Base-by-base conservation (phyloP, 2,888 invertebrate genomes). In the Tyria jacobaeae region DNA sequence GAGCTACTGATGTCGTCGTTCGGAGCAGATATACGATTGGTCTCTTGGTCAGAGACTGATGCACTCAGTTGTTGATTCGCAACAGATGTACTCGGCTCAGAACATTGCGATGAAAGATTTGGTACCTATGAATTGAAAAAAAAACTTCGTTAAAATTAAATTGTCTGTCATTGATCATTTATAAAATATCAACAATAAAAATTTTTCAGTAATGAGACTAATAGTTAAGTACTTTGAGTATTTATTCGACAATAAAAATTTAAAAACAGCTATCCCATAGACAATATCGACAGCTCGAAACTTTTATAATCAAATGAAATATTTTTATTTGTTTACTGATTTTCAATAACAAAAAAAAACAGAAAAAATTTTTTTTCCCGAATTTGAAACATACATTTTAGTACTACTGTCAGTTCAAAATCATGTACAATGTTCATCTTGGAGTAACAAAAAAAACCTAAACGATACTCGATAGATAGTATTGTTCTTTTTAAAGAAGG, bases 21-120 rank as follows among this genome's bases (percentile, higher is more conserved):
- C 25, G 35, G 25, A 53, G 53, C 53, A 53, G 53, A 35, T 35
- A 51, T 51, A 51, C 51, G 31, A 51, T 35, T 51, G 51, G 51
- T 35, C 51, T 51, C 51, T 51, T 51, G 51, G 51, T 51, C 51
- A 51, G 51, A 51, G 51, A 51, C 51, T 51, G 51, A 51, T 51
- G 53, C 25, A 53, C 53, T 53, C 35, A n/a, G 53, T 35, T 53
- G 53, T 53, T 53, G 21, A 35, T 53, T 35, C 24, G 53, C 37
- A 35, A 24, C 34, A 53, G 35, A 35, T 53, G 53, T 53, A 53
- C 35, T 53, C 37, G 53, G 53, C 51, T 51, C 51, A 51, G 34
- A 34, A 51, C 51, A 51, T 51, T 51, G 51, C 51, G 51, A 51
- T 51, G 51, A 51, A 35, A 51, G 51, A 51, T 51, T 51, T 51